Base-by-base conservation (phyloP, 2,797 vertebrate species). In the Sebastes matsubarae region DNA sequence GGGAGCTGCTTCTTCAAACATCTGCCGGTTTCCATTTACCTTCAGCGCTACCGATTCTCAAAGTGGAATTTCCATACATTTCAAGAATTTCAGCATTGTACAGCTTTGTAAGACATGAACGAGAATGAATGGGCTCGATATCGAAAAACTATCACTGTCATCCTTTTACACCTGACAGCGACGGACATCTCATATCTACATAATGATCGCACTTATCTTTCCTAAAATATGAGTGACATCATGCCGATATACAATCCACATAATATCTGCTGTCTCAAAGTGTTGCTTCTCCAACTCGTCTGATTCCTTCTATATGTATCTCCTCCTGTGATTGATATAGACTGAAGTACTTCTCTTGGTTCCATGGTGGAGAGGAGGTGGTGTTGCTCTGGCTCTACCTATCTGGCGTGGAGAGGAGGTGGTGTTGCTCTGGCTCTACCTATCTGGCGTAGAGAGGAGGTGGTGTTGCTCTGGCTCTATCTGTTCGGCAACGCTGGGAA, bases 1-100 rank as follows among this genome's bases (percentile, higher is more conserved):
- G 88, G 75, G 75, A 87, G 75, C 73, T 54, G 67, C 61, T 76
- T 68, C 72, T 82, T 74, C 74, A 78, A 81, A 85, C 81, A 91
- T 83, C 71, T 68, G 22, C 68, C 10, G 3, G 12, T 52, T 88
- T 16, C 64, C 38, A 79, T 88, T 89, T 88, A 78, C 81, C 68
- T 42, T 30, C 77, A 57, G n/a, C 13, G 50, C 27, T 6, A 2
- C 50, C 55, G 32, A 32, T 79, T 60, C 18, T 14, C 5, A 77
- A 42, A 57, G 42, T 5, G 16, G 34, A 55, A 66, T 70, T 63
- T 71, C 22, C 1, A 12, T 67, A 30, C 14, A 18, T 71, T 61
- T 60, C 3, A 12, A 57, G 27, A 7, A 65, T 63, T 4, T 72
- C 5, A 58, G n/a, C 42, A 46, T 72, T 64, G 29, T n/a, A 61